Percentiles rank a stretch among this genome's conserved stretches.
These are phyloP conservation scores for Rosalia funebris DNA, from an alignment of 2,888 invertebrate genomes.

Conservation along the genomic window DNA sequence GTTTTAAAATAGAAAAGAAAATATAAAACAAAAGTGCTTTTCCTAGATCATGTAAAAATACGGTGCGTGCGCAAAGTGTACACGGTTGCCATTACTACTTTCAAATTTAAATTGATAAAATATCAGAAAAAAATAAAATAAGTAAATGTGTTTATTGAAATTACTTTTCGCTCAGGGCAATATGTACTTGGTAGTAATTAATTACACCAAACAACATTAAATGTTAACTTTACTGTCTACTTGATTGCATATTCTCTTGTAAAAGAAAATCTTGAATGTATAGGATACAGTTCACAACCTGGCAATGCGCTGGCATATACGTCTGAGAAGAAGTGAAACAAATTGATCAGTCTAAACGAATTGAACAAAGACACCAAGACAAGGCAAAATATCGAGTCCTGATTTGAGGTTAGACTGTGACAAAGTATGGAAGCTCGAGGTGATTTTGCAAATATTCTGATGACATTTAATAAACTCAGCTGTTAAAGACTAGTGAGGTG, in stretches of 20 bases:
- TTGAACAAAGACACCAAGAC: conserved; percentile 10
- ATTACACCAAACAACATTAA: too few species aligned
- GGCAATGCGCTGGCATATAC: conserved; percentile 1
- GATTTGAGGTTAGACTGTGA: conserved; percentile 53
- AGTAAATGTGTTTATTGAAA: too few species aligned
- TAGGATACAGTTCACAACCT: too few species aligned
- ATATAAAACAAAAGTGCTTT: conserved; percentile 2
- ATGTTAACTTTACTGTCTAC: too few species aligned
- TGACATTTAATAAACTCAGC: conserved; percentile 57
- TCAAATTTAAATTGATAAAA: too few species aligned
- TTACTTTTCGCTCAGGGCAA: too few species aligned
- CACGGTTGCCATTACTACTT: not conserved
- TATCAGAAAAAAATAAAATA: too few species aligned
- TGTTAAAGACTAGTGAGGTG: conserved; percentile 61
- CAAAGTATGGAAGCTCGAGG: conserved; percentile 25
- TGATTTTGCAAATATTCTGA: conserved; percentile 52
- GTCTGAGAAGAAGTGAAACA: conserved; percentile 9
- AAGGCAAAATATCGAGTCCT: conserved; percentile 38
- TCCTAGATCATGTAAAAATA: conserved; percentile 25
- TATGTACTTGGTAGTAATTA: too few species aligned
- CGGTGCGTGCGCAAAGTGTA: conserved; percentile 22
- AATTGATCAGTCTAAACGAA: not conserved
- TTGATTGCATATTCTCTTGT: too few species aligned
- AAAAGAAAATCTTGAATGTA: too few species aligned
- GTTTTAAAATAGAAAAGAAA: conserved; percentile 27